Conservation (phyloP, 2,113 vertebrate species). For the Glaucomys volans region DNA sequence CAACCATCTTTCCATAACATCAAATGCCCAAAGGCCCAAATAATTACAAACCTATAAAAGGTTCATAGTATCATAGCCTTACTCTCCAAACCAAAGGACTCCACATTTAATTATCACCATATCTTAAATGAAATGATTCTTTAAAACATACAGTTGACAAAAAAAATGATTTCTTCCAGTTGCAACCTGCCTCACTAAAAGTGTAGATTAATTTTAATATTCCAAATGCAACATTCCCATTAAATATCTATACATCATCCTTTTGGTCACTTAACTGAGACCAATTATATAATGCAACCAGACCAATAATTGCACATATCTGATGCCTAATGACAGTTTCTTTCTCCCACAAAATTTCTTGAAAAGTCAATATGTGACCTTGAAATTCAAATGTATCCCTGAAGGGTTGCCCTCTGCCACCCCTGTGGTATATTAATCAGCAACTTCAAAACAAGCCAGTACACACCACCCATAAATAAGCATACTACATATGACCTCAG, state of each 20-base stretch:
- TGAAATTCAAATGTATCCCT: neutral
- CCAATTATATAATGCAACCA: neutral
- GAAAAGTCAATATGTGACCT: neutral
- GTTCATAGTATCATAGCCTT: neutral
- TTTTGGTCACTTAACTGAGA: neutral
- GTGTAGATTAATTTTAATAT: neutral
- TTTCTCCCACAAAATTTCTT: neutral
- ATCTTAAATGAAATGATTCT: constrained; percentile 20
- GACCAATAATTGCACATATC: neutral
- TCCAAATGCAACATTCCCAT: neutral
- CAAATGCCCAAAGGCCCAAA: neutral
- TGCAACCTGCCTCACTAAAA: neutral
- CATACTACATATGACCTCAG: neutral
- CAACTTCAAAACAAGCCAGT: neutral
- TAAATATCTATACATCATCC: neutral
- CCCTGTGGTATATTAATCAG: neutral
- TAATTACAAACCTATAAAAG: neutral
- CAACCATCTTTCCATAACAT: neutral
- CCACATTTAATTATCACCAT: neutral
- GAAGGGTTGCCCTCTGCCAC: neutral
- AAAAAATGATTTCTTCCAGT: constrained; percentile 29
- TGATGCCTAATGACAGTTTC: neutral
- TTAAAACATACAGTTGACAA: constrained; percentile 12
- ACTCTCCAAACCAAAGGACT: neutral
- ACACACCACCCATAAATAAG: neutral